Evolutionary conservation across 1,140 invertebrate genomes (phyloP).

Genomic region (Ceratina japonica): DNA sequence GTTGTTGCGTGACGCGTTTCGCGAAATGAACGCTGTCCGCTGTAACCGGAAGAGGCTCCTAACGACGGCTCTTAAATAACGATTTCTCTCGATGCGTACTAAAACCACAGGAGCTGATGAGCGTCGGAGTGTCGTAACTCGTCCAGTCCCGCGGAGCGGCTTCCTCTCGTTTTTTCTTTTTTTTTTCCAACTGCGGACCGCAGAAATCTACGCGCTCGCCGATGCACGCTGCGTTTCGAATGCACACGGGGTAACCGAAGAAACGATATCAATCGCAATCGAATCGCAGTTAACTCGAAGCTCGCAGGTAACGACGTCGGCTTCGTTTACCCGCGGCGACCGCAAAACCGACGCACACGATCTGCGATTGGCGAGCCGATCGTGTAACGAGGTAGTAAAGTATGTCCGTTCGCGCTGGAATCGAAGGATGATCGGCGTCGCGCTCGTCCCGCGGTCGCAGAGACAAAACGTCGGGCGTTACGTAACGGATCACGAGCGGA

Average conservation of each 20-base stretch:
- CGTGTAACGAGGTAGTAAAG: background rate
- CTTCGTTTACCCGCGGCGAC: background rate
- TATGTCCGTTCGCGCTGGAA: no score
- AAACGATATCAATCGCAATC: background rate
- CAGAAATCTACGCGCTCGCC: background rate
- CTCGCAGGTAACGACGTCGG: background rate
- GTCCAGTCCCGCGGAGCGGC: background rate
- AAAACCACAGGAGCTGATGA: background rate
- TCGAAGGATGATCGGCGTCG: background rate
- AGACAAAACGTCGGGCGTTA: conserved; percentile 30
- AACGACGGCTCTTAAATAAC: background rate
- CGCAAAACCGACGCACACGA: background rate
- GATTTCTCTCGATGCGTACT: background rate
- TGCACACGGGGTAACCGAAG: background rate
- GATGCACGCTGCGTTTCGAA: background rate
- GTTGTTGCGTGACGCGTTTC: conserved; percentile 26
- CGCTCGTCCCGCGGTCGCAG: background rate
- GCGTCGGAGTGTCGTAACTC: background rate
- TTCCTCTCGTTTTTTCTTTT: no score
- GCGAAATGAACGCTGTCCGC: background rate
- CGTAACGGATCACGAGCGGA: conserved; percentile 34
- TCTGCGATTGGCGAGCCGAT: background rate
- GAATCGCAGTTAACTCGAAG: background rate
- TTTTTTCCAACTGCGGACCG: background rate
- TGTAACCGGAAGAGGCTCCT: conserved; percentile 1